A percentile compares a stretch with the other conserved stretches of the same genome.
Evolutionary conservation across 2,888 invertebrate genomes (phyloP).

Genomic region (Corbicula japonica): DNA sequence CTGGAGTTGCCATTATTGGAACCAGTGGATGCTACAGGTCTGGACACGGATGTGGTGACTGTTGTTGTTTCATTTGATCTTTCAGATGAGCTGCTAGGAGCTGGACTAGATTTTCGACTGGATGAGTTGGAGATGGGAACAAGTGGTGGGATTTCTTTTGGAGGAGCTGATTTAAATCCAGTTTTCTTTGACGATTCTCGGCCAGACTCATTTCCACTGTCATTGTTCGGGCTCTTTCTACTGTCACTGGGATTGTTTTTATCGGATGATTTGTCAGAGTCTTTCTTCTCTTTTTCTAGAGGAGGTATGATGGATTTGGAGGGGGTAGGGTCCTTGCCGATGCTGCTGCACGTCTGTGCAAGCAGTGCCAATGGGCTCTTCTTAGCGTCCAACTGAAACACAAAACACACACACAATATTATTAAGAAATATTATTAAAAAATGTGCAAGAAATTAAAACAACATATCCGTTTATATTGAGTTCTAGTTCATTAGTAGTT

Average conservation of each 20-base stretch:
- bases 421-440: too few species aligned
- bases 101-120: slow-evolving; percentile 53
- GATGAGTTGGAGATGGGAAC: slow-evolving; percentile 77
- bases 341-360: slow-evolving; percentile 99
- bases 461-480: too few species aligned
- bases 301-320: slow-evolving; percentile 88
- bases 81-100: slow-evolving; percentile 45
- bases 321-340: slow-evolving; percentile 93
- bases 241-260: slow-evolving; percentile 68
- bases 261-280: slow-evolving; percentile 68
- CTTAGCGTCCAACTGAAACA: slow-evolving; percentile 97
- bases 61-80: slow-evolving; percentile 51
- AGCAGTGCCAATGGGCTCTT: slow-evolving; percentile 97
- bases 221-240: slow-evolving; percentile 70
- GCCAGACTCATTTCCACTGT: slow-evolving; percentile 74
- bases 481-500: too few species aligned
- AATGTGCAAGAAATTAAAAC: too few species aligned
- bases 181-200: slow-evolving; percentile 76
- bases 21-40: slow-evolving; percentile 67
- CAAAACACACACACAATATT: too few species aligned
- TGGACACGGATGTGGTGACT: slow-evolving; percentile 54
- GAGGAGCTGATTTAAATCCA: slow-evolving; percentile 79
- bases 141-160: slow-evolving; percentile 84
- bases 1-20: slow-evolving; percentile 33
- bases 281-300: slow-evolving; percentile 79